Evolutionary conservation across 1,140 invertebrate genomes (phyloP), one percentile per base, ranked within the genome.

Genomic region (Drosophila pachea): DNA sequence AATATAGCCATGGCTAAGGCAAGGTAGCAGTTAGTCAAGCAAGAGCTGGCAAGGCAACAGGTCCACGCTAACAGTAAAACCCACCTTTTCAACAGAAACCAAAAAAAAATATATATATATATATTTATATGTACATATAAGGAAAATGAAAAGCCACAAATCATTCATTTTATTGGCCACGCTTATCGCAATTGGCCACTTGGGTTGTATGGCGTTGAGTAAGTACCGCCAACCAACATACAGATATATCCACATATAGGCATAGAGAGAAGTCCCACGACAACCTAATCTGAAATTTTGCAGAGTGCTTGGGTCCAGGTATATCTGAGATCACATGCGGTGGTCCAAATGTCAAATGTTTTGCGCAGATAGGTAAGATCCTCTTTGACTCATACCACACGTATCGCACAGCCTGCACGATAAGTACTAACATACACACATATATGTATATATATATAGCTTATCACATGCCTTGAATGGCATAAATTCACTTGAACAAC

Each of bases 151-250:
- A 3, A 36, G 6, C 29, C 29, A 35, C 22, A 59, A 40, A 54
- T 5, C 53, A 29, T 52, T 47, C 40, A 54, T 60, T 48, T 36
- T 70, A n/a, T 47, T 66, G 32, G 68, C 42, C 8, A 11, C 54
- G 40, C 36, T 70, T 53, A 70, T 70, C 42, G 55, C 62, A 16
- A 42, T 70, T 7, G 35, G 49, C 14, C 35, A 36, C 4, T 11
- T 33, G 8, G n/a, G 33, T 8, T 14, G 48, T 5, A 9, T 11
- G 14, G 62, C 38, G 4, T 8, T 47, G 5, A 53, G 68, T 70
- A 66, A 59, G 54, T 47, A 22, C 22, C 22, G 22, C 3, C 22
- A 22, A 22, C 1, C 32, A 9, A 12, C 12, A 14, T 33, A 16
- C 32, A 48, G 6, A 9, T 22, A n/a, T 22, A 47, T 29, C 2